These are phyloP conservation scores for Panulirus ornatus DNA, from an alignment of 1,140 invertebrate species.

Conservation along the genomic window DNA sequence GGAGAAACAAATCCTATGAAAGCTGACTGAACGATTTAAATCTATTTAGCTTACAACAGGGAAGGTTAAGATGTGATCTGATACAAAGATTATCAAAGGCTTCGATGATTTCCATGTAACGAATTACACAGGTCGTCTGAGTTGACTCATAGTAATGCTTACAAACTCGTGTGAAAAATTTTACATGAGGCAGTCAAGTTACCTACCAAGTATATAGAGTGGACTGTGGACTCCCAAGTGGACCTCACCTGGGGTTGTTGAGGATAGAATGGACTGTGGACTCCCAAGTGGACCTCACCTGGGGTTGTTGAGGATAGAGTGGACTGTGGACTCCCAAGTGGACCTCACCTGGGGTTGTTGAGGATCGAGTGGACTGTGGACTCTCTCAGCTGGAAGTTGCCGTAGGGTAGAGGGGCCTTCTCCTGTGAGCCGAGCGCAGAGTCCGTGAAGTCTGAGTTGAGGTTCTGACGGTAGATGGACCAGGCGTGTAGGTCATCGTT, in stretches of 20 bases:
- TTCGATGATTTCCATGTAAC: too few relatives aligned
- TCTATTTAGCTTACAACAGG: too few relatives aligned
- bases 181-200: too few relatives aligned
- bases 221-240: constrained; percentile 95
- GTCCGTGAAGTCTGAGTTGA: constrained; percentile 96
- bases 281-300: constrained; percentile 83
- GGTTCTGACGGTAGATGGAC: constrained; percentile 97
- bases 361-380: constrained; percentile 95
- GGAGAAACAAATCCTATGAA: too few relatives aligned
- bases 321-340: constrained; percentile 77
- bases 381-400: constrained; percentile 94
- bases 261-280: constrained; percentile 95
- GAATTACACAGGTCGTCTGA: too few relatives aligned
- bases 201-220: too few relatives aligned
- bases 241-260: constrained; percentile 84
- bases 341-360: constrained; percentile 83
- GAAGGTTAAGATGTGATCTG: too few relatives aligned
- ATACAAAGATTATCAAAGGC: too few relatives aligned
- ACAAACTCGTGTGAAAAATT: too few relatives aligned
- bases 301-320: constrained; percentile 93
- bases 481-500: constrained; percentile 96
- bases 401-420: constrained; percentile 93
- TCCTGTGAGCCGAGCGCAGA: constrained; percentile 93
- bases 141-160: too few relatives aligned
- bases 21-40: too few relatives aligned